These are phyloP conservation scores for Coendou prehensilis DNA, from an alignment of 2,797 vertebrate species.

Conservation along the genomic window DNA sequence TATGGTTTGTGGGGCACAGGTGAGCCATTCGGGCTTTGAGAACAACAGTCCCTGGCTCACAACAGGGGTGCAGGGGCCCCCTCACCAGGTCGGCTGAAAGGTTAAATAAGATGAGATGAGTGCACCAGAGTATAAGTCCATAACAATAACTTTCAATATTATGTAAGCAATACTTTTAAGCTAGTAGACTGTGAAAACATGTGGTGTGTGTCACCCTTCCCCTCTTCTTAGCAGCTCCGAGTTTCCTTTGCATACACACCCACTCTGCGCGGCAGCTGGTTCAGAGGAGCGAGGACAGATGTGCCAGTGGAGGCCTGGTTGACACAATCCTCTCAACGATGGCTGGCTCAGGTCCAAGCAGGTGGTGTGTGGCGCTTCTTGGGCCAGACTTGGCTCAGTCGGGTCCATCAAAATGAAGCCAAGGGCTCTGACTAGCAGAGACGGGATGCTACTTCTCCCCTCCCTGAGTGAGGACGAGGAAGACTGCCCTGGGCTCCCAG, in stretches of 20 bases:
- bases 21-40: not conserved
- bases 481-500: not conserved
- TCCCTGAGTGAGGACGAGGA: not conserved
- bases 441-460: not conserved
- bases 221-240: not conserved
- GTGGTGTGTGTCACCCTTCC: not conserved
- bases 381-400: not conserved
- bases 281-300: not conserved
- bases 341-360: not conserved
- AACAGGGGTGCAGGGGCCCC: not conserved
- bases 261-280: fast-evolving
- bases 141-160: not conserved
- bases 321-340: fast-evolving
- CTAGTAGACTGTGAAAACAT: not conserved
- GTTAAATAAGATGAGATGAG: not conserved
- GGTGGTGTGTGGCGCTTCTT: no score
- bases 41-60: not conserved
- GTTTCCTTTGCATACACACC: not conserved
- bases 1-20: not conserved
- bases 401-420: not conserved
- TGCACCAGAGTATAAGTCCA: no score
- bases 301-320: no score
- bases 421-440: not conserved
- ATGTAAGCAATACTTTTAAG: not conserved
- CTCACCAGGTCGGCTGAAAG: not conserved